A percentile compares a stretch with the other conserved stretches of the same genome.
Conservation (phyloP, 2,797 vertebrate species). For the Phalanger gymnotis region DNA sequence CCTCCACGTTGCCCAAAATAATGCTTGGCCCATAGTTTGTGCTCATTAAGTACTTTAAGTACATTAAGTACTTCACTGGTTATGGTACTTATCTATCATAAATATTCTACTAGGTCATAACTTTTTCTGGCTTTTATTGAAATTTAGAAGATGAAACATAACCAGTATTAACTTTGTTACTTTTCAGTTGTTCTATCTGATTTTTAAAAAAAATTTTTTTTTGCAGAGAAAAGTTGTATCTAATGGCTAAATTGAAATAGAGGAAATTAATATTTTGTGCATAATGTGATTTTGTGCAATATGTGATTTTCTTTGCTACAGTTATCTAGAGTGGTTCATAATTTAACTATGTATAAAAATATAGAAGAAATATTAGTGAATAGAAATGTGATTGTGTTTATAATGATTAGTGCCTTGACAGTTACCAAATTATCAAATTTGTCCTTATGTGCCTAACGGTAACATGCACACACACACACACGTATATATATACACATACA, state of each 20-base stretch:
- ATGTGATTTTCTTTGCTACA: background rate
- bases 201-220: background rate
- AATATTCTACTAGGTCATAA: background rate
- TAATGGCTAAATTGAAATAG: background rate
- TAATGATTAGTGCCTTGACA: background rate
- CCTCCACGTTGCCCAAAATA: background rate
- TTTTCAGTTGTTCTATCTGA: background rate
- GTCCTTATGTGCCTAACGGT: background rate
- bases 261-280: background rate
- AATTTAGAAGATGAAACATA: background rate
- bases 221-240: background rate
- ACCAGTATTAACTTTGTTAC: background rate
- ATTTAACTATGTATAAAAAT: background rate
- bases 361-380: background rate
- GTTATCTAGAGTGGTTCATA: background rate
- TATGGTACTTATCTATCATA: background rate
- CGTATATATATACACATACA: background rate
- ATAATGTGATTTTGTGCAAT: too few relatives aligned
- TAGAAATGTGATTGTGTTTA: background rate
- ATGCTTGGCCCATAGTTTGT: background rate
- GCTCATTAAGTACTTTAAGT: background rate
- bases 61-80: background rate
- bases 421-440: background rate
- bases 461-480: too few relatives aligned
- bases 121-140: background rate